A percentile compares a stretch with the other conserved stretches of the same genome.
Evolutionary conservation across 1,140 invertebrate species (phyloP).

Genomic region (Calliopsis andreniformis): DNA sequence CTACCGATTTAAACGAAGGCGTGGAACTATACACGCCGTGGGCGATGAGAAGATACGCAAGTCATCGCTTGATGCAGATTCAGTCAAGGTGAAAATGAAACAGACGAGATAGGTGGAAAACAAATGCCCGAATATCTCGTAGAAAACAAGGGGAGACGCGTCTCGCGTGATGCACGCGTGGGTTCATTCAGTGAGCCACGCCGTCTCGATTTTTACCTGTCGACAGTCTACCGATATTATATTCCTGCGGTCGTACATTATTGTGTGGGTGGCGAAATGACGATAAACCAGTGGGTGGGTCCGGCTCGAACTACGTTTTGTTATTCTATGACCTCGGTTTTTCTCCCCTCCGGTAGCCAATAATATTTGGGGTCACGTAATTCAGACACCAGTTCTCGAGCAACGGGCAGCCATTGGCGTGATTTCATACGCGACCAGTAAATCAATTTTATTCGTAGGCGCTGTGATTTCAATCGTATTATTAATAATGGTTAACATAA

Average conservation of each 20-base stretch:
- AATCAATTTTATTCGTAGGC: no score
- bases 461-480: no score
- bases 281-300: conserved; percentile 36
- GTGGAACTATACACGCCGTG: not conserved
- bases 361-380: not conserved
- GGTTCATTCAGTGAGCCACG: conserved; percentile 61
- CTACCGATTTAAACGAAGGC: conserved; percentile 1
- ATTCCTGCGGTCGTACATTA: not conserved
- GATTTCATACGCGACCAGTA: no score
- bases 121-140: not conserved
- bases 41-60: not conserved
- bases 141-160: not conserved
- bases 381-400: not conserved
- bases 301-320: not conserved
- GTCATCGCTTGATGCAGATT: conserved; percentile 7
- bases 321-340: not conserved
- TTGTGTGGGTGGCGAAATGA: conserved; percentile 28
- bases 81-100: conserved; percentile 17
- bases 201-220: conserved; percentile 37
- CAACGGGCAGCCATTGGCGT: no score
- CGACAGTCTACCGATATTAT: conserved; percentile 27
- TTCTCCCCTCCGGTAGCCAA: not conserved
- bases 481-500: no score
- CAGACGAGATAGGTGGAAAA: not conserved
- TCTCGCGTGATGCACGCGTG: conserved; percentile 47